phyloP scores from a whole-genome alignment of 2,888 invertebrate genomes.

The Steromphala cineraria region DNA sequence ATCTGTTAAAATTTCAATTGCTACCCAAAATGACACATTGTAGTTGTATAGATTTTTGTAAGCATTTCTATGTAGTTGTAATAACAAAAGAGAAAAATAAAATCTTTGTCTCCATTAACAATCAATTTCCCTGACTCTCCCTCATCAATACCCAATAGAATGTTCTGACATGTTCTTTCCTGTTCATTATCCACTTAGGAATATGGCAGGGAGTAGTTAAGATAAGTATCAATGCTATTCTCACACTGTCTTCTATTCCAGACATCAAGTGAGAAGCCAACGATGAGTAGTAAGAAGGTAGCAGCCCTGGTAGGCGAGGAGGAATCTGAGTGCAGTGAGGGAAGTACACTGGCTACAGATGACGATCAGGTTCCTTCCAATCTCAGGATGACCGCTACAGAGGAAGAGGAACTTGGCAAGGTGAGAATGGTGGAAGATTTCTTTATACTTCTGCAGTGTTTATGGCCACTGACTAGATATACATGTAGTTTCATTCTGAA shows the following conservation, averaged over 20 bases:
- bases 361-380: slow-evolving; percentile 41
- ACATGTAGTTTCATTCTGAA: no score
- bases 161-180: not conserved
- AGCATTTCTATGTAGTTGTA: no score
- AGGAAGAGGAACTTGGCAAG: slow-evolving; percentile 70
- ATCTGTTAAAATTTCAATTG: no score
- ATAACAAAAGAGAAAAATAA: no score
- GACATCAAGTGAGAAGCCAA: not conserved
- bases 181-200: not conserved
- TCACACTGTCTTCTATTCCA: not conserved
- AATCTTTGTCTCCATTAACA: not conserved
- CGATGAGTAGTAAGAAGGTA: slow-evolving; percentile 5
- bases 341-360: slow-evolving; percentile 41
- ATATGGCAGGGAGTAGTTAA: not conserved
- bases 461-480: no score
- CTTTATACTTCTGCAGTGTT: no score
- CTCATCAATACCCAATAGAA: not conserved
- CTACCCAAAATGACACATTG: no score
- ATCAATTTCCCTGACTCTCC: not conserved
- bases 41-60: no score
- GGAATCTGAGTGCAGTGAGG: slow-evolving; percentile 40
- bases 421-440: slow-evolving; percentile 40
- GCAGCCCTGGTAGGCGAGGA: slow-evolving; percentile 25
- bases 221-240: not conserved
- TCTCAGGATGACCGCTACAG: slow-evolving; percentile 46